phyloP scores from a whole-genome alignment of 2,888 invertebrate genomes.

The Oxycera nigricornis region DNA sequence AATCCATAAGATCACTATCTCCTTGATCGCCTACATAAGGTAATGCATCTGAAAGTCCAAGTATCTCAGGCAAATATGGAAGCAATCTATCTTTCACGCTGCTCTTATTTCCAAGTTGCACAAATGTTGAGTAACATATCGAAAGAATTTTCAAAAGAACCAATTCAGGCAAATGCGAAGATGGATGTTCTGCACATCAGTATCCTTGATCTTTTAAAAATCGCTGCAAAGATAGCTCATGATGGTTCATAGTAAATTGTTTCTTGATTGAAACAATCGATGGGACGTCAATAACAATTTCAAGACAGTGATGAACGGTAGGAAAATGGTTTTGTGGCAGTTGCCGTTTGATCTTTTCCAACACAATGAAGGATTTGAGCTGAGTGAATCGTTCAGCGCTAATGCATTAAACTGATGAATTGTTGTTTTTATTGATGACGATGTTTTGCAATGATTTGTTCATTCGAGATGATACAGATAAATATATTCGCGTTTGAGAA shows the following conservation, averaged over 20 bases:
- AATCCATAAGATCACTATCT: neutral
- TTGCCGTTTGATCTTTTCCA: neutral
- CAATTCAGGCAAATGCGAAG: neutral
- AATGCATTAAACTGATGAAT: too few relatives aligned
- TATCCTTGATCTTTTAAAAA: neutral
- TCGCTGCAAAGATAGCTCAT: neutral
- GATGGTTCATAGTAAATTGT: neutral
- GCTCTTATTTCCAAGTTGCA: neutral
- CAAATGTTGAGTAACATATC: neutral
- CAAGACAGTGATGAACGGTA: neutral
- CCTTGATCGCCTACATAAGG: neutral
- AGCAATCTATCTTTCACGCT: neutral
- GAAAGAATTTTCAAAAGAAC: neutral
- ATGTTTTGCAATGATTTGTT: too few relatives aligned
- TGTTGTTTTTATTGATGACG: too few relatives aligned
- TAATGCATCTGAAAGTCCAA: neutral
- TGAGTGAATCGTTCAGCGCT: too few relatives aligned
- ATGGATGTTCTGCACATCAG: neutral
- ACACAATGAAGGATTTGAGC: too few relatives aligned
- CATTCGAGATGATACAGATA: too few relatives aligned
- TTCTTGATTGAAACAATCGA: slow-evolving; percentile 1
- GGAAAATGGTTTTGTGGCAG: neutral
- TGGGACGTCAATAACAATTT: neutral
- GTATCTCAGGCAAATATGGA: neutral
- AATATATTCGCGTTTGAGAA: too few relatives aligned